Base-by-base conservation (phyloP, 2,797 vertebrate species). In the Tympanoctomys barrerae region DNA sequence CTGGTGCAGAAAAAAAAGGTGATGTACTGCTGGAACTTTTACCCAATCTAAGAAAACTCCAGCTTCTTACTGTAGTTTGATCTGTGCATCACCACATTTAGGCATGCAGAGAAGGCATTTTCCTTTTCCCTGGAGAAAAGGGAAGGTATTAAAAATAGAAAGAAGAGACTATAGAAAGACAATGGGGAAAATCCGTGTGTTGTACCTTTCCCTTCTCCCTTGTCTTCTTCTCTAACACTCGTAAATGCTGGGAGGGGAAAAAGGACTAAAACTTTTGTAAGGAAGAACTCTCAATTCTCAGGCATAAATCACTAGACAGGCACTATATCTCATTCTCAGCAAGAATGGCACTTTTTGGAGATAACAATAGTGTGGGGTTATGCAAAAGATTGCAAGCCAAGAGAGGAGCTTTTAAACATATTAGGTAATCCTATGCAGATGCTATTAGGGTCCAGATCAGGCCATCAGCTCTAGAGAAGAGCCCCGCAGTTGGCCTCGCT, bases 281-380 rank as follows among this genome's bases (percentile, higher is more conserved):
- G 81, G 64, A 95, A 92, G 78, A 95, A 95, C 36, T 79, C 90
- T 84, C 78, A 75, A n/a, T 97, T 96, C 75, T 71, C 24, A 42
- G 81, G 83, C 94, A 89, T 19, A 52, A 73, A 5, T 95, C 86
- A 81, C 70, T 31, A 61, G 19, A 46, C 85, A 94, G 92, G 95
- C 46, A 95, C 5, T 78, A 2, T 31, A n/a, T 42, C 0, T 89
- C 36, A 28, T 81, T 92, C 57, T 97, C 96, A 98, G 88, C 85
- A n/a, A 90, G 95, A 31, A 9, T 46, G 91, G 93, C 66, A 81
- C 1, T 1, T 31, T 96, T 64, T 64, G 36, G 54, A 96, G 96
- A 96, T 94, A 97, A 89, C 89, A 92, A 64, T 28, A 96, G 57
- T 87, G 57, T 28, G 46, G 62, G 83, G 92, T 96, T 97, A 96